Evolutionary conservation across 2,113 vertebrate genomes (phyloP).

Genomic region (Phrynosoma platyrhinos): DNA sequence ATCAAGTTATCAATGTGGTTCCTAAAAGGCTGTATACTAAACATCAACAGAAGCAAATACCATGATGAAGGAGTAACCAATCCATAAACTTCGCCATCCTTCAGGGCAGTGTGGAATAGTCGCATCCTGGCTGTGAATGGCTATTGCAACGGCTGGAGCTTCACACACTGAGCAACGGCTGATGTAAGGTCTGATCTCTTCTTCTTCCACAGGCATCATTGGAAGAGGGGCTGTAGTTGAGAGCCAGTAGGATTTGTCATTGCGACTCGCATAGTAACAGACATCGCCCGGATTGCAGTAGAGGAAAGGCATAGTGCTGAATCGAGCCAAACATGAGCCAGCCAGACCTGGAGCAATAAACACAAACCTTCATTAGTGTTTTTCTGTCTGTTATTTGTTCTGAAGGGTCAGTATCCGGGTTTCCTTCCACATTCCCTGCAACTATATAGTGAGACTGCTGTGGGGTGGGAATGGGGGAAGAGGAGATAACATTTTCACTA

Average conservation of each 20-base stretch:
- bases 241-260: conserved; percentile 98
- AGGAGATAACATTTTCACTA: background rate
- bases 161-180: conserved; percentile 97
- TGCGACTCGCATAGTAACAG: conserved; percentile 95
- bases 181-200: conserved; percentile 91
- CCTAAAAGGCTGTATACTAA: background rate
- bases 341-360: conserved; percentile 84
- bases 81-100: conserved; percentile 98
- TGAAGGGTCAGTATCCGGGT: background rate
- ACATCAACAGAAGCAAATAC: conserved; percentile 72
- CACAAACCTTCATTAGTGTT: background rate
- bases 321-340: conserved; percentile 92
- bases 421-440: background rate
- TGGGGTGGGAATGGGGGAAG: too few species aligned
- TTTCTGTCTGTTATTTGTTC: background rate
- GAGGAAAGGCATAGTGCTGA: conserved; percentile 97
- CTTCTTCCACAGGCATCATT: conserved; percentile 97
- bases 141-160: conserved; percentile 94
- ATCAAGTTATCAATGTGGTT: background rate
- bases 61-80: conserved; percentile 98
- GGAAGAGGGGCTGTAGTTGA: conserved; percentile 95
- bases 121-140: conserved; percentile 94
- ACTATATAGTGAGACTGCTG: background rate
- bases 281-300: conserved; percentile 97
- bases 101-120: conserved; percentile 92